phyloP scores from a whole-genome alignment of 2,888 invertebrate species.

The Disparrhopalites patrizii region DNA sequence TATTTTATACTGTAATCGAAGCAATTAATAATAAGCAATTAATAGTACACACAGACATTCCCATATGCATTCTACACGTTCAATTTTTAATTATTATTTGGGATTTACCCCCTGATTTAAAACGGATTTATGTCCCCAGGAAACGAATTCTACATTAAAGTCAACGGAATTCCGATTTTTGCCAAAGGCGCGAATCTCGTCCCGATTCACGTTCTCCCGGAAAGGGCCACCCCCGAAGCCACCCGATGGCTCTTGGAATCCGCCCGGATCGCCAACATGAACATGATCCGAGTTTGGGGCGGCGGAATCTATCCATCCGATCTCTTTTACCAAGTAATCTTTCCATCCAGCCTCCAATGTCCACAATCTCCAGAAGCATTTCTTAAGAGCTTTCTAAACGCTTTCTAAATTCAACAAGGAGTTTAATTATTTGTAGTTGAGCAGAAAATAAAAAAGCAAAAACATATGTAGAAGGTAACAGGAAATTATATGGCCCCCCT shows the following conservation, averaged over 20 bases:
- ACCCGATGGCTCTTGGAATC: constrained; percentile 52
- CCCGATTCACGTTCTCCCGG: constrained; percentile 55
- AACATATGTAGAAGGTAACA: too few relatives aligned
- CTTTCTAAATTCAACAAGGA: neutral
- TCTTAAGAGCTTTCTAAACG: neutral
- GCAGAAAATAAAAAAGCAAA: too few relatives aligned
- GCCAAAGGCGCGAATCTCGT: constrained; percentile 59
- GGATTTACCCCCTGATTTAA: too few relatives aligned
- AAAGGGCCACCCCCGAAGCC: constrained; percentile 51
- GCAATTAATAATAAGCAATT: too few relatives aligned
- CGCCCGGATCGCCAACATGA: constrained; percentile 55
- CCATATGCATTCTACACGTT: too few relatives aligned
- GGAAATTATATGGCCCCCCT: too few relatives aligned
- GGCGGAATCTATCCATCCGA: constrained; percentile 57
- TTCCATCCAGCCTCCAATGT: too few relatives aligned
- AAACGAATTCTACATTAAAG: constrained; percentile 55
- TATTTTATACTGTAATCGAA: too few relatives aligned
- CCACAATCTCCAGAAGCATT: too few relatives aligned
- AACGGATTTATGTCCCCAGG: too few relatives aligned
- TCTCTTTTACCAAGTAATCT: constrained; percentile 53
- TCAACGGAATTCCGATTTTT: constrained; percentile 56
- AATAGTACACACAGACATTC: too few relatives aligned
- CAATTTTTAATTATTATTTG: neutral
- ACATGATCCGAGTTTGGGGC: constrained; percentile 58
- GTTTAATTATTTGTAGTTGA: too few relatives aligned